Conservation (phyloP, 2,888 invertebrate species). For the Sinelater perroti region DNA sequence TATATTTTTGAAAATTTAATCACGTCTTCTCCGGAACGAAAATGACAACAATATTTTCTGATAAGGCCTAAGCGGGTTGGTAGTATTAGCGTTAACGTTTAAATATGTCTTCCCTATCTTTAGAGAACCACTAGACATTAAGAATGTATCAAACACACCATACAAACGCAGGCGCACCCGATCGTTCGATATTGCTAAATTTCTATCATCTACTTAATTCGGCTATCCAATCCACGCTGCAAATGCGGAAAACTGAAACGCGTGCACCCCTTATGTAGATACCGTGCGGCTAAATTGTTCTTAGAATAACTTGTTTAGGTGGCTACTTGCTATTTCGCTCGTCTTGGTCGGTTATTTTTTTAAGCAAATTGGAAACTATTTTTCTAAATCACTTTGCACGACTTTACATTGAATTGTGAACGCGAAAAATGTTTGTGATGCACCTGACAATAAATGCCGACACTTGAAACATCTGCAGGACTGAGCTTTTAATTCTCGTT, state of each 20-base stretch:
- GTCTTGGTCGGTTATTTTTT: neutral
- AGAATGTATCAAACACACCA: conserved; percentile 35
- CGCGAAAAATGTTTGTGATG: conserved; percentile 36
- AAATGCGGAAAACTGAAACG: neutral
- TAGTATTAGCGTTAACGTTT: conserved; percentile 40
- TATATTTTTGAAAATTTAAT: conserved; percentile 25
- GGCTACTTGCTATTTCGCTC: neutral
- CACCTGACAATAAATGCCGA: conserved; percentile 44
- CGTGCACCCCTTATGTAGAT: neutral
- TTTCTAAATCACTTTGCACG: no score
- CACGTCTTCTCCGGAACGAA: conserved; percentile 26
- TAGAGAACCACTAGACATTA: conserved; percentile 39
- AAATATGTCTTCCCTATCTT: conserved; percentile 41
- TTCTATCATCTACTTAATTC: conserved; percentile 24
- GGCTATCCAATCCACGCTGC: conserved; percentile 3
- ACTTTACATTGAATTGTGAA: no score
- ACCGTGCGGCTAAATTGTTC: neutral
- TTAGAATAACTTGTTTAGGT: neutral
- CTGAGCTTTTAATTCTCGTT: no score
- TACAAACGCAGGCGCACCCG: conserved; percentile 36
- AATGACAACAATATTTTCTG: conserved; percentile 41
- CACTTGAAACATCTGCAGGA: no score
- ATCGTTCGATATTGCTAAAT: conserved; percentile 39
- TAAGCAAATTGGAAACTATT: neutral
- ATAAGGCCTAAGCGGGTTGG: conserved; percentile 35